A percentile compares a stretch with the other conserved stretches of the same genome.
Evolutionary conservation across 2,888 invertebrate genomes (phyloP).

Genomic region (Machimus atricapillus): DNA sequence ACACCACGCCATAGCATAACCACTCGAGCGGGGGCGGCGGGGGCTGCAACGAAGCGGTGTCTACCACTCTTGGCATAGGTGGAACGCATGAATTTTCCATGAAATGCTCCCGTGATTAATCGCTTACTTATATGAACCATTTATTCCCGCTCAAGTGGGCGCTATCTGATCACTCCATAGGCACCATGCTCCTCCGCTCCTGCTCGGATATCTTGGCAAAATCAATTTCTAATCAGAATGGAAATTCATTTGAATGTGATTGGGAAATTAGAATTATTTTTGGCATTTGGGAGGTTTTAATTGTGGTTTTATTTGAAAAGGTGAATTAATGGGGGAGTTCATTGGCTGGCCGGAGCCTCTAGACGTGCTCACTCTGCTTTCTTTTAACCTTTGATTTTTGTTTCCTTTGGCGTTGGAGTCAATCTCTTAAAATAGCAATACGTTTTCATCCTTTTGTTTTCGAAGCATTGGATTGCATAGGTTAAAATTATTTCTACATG

Average conservation of each 20-base stretch:
- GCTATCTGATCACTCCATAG: constrained; percentile 24
- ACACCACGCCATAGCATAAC: not conserved
- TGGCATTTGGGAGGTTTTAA: constrained; percentile 4
- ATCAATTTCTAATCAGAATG: constrained; percentile 41
- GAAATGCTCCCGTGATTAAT: constrained; percentile 44
- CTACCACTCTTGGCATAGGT: constrained; percentile 35
- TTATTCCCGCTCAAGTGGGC: constrained; percentile 44
- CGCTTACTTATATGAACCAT: constrained; percentile 45
- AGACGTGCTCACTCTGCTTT: not conserved
- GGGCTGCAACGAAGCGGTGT: not conserved
- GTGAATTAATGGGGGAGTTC: not conserved
- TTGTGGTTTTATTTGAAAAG: not conserved
- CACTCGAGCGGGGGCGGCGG: not conserved
- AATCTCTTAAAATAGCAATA: not conserved
- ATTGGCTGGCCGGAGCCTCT: not conserved
- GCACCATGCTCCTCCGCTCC: not conserved
- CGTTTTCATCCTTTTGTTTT: not conserved
- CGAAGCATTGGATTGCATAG: too few species aligned
- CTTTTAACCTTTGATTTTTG: not conserved
- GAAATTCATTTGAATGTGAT: constrained; percentile 38
- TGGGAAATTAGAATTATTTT: constrained; percentile 37
- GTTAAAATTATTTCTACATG: too few species aligned
- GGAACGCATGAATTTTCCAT: constrained; percentile 43
- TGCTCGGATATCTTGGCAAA: constrained; percentile 15
- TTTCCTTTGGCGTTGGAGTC: not conserved